Percentiles rank a stretch among this genome's conserved stretches.
These are phyloP conservation scores for Asobara japonica DNA, from an alignment of 1,140 invertebrate species.

Conservation along the genomic window DNA sequence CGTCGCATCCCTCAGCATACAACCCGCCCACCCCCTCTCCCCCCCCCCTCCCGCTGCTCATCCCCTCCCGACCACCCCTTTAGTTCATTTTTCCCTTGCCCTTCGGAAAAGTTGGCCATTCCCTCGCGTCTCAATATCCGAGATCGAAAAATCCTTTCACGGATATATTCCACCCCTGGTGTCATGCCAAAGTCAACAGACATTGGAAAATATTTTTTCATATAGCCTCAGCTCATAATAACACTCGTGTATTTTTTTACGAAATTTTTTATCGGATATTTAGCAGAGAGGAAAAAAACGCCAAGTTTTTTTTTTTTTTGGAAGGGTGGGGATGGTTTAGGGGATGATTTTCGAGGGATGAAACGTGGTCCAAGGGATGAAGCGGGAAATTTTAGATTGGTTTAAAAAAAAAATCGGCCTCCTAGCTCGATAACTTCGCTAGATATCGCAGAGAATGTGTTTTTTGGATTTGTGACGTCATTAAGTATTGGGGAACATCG, in stretches of 20 bases:
- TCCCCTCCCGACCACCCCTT: background rate
- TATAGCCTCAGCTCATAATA: background rate
- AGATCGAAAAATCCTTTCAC: conserved; percentile 37
- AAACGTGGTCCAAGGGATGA: too few species aligned
- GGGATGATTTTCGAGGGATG: background rate
- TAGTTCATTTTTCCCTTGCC: background rate
- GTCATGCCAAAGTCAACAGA: conserved; percentile 36
- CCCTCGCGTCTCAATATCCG: conserved; percentile 31
- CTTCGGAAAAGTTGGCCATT: background rate
- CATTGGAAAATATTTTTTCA: conserved; percentile 23
- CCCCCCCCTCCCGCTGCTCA: background rate
- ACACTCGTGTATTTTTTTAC: background rate
- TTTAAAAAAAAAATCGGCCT: too few species aligned
- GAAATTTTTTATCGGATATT: background rate
- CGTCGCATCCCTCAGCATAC: conserved; percentile 35
- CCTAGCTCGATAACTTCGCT: too few species aligned
- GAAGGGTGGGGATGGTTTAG: background rate
- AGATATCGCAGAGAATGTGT: too few species aligned
- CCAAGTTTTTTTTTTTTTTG: too few species aligned
- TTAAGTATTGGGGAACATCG: too few species aligned
- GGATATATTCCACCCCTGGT: conserved; percentile 13
- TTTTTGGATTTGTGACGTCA: too few species aligned
- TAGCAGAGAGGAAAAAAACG: background rate
- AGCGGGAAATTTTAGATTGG: too few species aligned
- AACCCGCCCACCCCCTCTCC: conserved; percentile 6